A percentile compares a stretch with the other conserved stretches of the same genome.
Evolutionary conservation across 2,888 invertebrate species (phyloP).

Genomic region (Microdon myrmicae): DNA sequence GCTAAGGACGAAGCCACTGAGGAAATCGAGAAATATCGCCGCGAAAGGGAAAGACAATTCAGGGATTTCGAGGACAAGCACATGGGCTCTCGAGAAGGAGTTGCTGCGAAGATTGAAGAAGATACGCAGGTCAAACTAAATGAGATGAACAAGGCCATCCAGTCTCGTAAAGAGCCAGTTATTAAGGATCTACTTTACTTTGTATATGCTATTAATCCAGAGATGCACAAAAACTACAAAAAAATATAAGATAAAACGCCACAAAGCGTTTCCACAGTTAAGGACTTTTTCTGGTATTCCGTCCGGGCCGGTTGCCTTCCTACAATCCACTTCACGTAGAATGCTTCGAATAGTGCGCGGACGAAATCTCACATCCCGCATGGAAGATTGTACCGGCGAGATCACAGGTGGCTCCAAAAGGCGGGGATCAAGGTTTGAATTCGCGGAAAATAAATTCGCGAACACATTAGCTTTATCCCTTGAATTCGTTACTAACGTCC

Average conservation of each 20-base stretch:
- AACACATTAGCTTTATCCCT: no score
- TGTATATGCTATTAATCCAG: constrained; percentile 92
- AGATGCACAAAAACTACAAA: constrained; percentile 87
- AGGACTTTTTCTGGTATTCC: no score
- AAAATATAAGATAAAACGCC: constrained; percentile 61
- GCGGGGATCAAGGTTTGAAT: no score
- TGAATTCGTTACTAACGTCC: no score
- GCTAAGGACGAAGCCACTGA: constrained; percentile 99
- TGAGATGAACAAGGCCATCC: constrained; percentile 86
- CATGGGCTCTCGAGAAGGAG: constrained; percentile 95
- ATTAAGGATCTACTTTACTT: constrained; percentile 79
- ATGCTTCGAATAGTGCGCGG: no score
- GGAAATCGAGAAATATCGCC: constrained; percentile 96
- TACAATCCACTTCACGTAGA: no score
- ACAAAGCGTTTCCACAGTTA: no score
- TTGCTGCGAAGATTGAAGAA: constrained; percentile 89
- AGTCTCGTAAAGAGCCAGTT: constrained; percentile 81
- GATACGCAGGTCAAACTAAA: constrained; percentile 87
- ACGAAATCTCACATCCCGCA: no score
- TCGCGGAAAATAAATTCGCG: no score
- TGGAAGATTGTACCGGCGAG: no score
- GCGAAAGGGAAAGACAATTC: constrained; percentile 91
- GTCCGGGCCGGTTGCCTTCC: no score
- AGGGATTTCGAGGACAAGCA: constrained; percentile 95
- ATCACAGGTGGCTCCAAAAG: no score